Evolutionary conservation across 1,140 invertebrate genomes (phyloP), one percentile per base, ranked within the genome.

Genomic region (Hyles vespertilio): DNA sequence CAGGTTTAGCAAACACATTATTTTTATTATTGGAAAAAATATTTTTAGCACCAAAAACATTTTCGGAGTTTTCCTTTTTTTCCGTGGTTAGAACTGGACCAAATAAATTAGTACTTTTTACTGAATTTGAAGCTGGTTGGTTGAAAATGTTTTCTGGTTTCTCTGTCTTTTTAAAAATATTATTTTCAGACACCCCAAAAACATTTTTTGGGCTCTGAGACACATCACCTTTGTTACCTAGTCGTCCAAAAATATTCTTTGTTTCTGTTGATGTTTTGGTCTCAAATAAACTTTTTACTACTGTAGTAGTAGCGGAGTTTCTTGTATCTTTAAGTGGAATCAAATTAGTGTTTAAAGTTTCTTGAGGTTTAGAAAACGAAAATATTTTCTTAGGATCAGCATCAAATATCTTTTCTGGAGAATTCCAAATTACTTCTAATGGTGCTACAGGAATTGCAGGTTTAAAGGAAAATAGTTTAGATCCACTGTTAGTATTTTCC

Each of bases 281-380:
- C 34, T 61, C 63, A 54, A 68, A 65, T 22, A 58, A 1, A 8
- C 44, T 53, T 56, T 57, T 61, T 8, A 49, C 57, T 51, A 36
- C 12, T 32, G 62, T 11, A 33, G 50, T 9, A 49, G 58, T 70
- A 22, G 67, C 69, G 44, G 64, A 22, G 54, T 51, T 71, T 36
- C 45, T 36, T n/a, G 47, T 10, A 45, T 67, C 63, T 58, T 65
- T 68, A 51, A 61, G 63, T 32, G 61, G 36, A 50, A 66, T 64
- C 45, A 63, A 46, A 61, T 56, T 62, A 7, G 58, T 12, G 8
- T 10, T 44, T 33, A 48, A 32, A 49, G 66, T 76, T 51, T 79
- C 67, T 69, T 78, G 69, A 51, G 86, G 86, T 51, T 84, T 84
- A 33, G 86, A 89, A 77, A 89, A 89, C 40, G 68, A 75, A 65